Evolutionary conservation across 2,888 invertebrate genomes (phyloP).

Genomic region (Tenthredo scrophulariae): DNA sequence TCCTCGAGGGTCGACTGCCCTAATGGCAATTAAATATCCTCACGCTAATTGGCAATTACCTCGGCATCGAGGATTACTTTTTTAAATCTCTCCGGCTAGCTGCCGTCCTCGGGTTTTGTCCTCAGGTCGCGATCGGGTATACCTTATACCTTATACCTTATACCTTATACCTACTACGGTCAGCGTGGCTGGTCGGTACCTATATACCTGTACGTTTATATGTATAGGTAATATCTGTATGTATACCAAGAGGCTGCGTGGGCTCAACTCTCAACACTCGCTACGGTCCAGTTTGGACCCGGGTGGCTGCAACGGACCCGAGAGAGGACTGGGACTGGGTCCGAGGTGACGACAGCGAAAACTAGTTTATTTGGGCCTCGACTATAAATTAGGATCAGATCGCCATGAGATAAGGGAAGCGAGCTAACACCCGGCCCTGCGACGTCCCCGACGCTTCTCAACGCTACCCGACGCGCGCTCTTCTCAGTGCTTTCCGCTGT

Average conservation of each 20-base stretch:
- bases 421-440: conserved; percentile 75
- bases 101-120: conserved; percentile 29
- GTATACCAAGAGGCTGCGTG: conserved; percentile 28
- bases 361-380: conserved; percentile 78
- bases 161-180: conserved; percentile 11
- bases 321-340: conserved; percentile 56
- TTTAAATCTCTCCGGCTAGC: conserved; percentile 56
- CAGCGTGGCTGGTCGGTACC: neutral
- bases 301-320: conserved; percentile 56
- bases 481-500: conserved; percentile 50
- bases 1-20: conserved; percentile 59
- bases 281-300: conserved; percentile 31
- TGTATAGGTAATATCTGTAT: neutral
- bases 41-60: conserved; percentile 78
- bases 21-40: conserved; percentile 77
- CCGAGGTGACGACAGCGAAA: conserved; percentile 78
- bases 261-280: conserved; percentile 26
- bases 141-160: neutral
- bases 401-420: conserved; percentile 77
- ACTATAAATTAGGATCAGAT: conserved; percentile 79
- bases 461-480: conserved; percentile 28
- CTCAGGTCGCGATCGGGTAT: conserved; percentile 30
- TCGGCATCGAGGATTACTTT: conserved; percentile 69
- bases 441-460: conserved; percentile 29
- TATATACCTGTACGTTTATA: neutral